Percentiles rank a stretch among this genome's conserved stretches.
Evolutionary conservation across 2,113 vertebrate species (phyloP).

Genomic region (Strigops habroptila): DNA sequence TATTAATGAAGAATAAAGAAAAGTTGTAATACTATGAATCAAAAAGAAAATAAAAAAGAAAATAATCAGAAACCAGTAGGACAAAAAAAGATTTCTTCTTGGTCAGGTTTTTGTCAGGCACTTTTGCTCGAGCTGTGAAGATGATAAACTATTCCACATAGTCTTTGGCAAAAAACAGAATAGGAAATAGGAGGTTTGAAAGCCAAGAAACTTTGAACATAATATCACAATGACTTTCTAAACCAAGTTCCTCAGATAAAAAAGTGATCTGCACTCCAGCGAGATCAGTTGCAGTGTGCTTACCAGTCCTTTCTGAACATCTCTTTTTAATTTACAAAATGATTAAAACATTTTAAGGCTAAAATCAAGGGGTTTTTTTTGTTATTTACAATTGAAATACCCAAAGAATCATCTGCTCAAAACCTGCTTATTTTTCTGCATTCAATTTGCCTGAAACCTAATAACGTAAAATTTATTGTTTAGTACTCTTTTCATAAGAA

Average conservation of each 20-base stretch:
- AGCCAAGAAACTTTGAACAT: neutral
- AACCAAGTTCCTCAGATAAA: neutral
- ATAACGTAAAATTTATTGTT: neutral
- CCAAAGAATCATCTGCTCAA: neutral
- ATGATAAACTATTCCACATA: neutral
- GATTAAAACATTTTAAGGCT: neutral
- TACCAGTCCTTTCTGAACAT: neutral
- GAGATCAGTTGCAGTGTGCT: neutral
- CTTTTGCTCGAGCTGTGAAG: neutral
- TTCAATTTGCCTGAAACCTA: neutral
- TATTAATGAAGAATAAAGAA: neutral
- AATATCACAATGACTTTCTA: neutral
- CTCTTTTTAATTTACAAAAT: neutral
- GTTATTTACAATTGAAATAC: neutral
- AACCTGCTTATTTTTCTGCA: neutral
- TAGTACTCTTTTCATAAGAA: neutral
- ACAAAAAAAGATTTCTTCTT: neutral
- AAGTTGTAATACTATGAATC: neutral
- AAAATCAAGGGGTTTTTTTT: neutral
- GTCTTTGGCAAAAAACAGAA: neutral
- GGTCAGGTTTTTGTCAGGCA: neutral
- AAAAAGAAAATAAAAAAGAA: neutral
- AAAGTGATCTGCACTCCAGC: neutral
- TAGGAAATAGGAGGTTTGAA: neutral
- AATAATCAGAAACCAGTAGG: neutral